Conservation (phyloP, 2,113 vertebrate genomes). For the Mustela nigripes region DNA sequence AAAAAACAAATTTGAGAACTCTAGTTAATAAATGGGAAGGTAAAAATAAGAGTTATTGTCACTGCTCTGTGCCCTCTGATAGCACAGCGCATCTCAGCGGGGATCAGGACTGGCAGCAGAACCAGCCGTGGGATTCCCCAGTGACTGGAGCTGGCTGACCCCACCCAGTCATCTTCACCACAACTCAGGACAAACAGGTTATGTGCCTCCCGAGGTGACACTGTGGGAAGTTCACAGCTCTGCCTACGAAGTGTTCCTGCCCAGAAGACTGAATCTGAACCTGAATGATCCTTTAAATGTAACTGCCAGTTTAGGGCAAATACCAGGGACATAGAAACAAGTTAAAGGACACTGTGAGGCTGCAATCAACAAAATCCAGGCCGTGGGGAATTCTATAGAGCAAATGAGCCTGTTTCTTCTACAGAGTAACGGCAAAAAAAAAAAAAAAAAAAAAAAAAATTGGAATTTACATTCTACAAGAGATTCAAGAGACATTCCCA, state of each 20-base stretch:
- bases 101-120: neutral
- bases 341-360: neutral
- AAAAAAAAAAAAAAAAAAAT: neutral
- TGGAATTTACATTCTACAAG: neutral
- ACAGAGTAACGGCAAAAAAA: neutral
- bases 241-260: neutral
- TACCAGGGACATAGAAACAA: neutral
- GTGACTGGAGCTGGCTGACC: neutral
- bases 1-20: neutral
- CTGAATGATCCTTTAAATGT: neutral
- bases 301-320: neutral
- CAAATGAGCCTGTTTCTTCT: conserved; percentile 20
- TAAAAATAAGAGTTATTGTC: neutral
- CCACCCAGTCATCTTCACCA: too few relatives aligned
- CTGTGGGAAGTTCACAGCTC: neutral
- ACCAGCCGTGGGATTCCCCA: neutral
- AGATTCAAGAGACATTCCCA: neutral
- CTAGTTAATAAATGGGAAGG: neutral
- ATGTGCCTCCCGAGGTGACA: neutral
- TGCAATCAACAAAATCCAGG: neutral
- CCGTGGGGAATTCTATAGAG: neutral
- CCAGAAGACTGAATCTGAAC: neutral
- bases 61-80: neutral
- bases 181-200: neutral
- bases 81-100: neutral